phyloP scores from a whole-genome alignment of 2,888 invertebrate species.

The Ceramica pisi region DNA sequence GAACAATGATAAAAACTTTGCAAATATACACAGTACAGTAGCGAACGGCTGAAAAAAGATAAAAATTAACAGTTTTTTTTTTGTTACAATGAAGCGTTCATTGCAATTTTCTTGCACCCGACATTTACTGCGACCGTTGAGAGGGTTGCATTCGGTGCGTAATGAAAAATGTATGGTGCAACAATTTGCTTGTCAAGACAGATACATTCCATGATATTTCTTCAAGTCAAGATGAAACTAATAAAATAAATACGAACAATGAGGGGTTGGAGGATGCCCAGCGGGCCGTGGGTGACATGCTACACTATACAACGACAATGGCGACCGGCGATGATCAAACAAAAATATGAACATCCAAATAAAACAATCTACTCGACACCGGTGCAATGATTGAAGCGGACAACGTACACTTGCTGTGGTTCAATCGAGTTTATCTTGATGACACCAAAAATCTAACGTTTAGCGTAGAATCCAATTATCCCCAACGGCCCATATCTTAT shows the following conservation, averaged over 20 bases:
- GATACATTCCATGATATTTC: slow-evolving; percentile 78
- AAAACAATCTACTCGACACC: slow-evolving; percentile 86
- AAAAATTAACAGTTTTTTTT: slow-evolving; percentile 75
- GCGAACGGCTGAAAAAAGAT: slow-evolving; percentile 86
- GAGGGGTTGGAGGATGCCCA: slow-evolving; percentile 92
- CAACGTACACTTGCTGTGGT: slow-evolving; percentile 77
- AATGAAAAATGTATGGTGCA: slow-evolving; percentile 83
- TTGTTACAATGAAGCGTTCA: slow-evolving; percentile 76
- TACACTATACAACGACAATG: slow-evolving; percentile 81
- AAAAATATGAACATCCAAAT: slow-evolving; percentile 86
- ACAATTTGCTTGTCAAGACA: slow-evolving; percentile 75
- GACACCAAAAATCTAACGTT: neutral
- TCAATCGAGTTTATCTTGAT: slow-evolving; percentile 79
- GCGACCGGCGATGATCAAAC: slow-evolving; percentile 81
- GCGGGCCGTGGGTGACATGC: slow-evolving; percentile 90
- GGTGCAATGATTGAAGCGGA: slow-evolving; percentile 88
- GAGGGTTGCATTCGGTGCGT: slow-evolving; percentile 69
- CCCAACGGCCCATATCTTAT: slow-evolving; percentile 5
- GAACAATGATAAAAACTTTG: slow-evolving; percentile 77
- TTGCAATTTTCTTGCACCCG: slow-evolving; percentile 73
- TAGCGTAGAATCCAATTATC: neutral
- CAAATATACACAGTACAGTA: slow-evolving; percentile 87
- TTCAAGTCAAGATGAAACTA: slow-evolving; percentile 81
- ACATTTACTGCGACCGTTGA: slow-evolving; percentile 66
- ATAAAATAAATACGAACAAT: slow-evolving; percentile 86